Evolutionary conservation across 2,888 invertebrate genomes (phyloP), one percentile per base, ranked within the genome.

Genomic region (Geophilus truncorum): DNA sequence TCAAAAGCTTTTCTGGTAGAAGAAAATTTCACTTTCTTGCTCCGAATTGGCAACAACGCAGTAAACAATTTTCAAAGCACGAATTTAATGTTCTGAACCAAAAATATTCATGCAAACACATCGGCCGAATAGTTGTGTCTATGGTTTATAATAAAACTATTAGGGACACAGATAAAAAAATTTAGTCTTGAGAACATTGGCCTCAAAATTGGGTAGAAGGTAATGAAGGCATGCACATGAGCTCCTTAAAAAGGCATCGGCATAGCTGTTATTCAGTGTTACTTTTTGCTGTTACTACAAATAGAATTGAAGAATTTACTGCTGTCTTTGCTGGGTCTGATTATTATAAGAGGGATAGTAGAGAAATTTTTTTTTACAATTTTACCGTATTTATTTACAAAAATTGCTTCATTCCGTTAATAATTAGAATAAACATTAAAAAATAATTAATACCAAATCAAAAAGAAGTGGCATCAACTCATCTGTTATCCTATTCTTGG

Each of bases 401-500:
- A n/a, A n/a, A n/a, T n/a, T n/a, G 51, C 4, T 51, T n/a, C n/a
- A 57, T 18, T 18, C n/a, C n/a, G n/a, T n/a, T n/a, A n/a, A n/a
- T n/a, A 40, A 40, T 10, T 40, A 40, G 15, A 10, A 40, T 1
- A 15, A 40, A 40, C 5, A 40, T 40, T n/a, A n/a, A n/a, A 5
- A 40, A 40, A 12, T 45, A 45, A 45, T 45, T 45, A 18, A 18
- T 81, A 96, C 97, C 89, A 99, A 88, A 83, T 94, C 90, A 83
- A 98, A 88, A 0, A 99, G 91, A 21, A 94, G 87, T 10, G 90
- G 86, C 86, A 96, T 89, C 6, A 92, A 91, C 82, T 93, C 92
- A 23, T 92, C 91, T 85, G 95, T 92, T 82, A 99, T 90, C 75
- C 96, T 91, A 88, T 99, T 99, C 89, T 99, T 99, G 15, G 98